Base-by-base conservation (phyloP, 2,797 vertebrate genomes). In the Schizopygopsis pylzovi region DNA sequence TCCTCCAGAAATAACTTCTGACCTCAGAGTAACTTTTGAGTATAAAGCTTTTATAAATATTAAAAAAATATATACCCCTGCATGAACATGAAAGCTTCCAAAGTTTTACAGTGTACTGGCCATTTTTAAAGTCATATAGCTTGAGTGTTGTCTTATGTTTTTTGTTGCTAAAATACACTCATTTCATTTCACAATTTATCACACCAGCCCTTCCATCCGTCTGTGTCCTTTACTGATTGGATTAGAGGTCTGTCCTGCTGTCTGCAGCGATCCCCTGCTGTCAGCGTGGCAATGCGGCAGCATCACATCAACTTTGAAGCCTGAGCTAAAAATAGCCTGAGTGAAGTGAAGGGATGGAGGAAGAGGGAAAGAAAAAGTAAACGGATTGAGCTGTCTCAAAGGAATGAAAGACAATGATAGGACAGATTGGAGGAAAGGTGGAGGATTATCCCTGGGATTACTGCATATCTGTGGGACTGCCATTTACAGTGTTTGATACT, bases 301-400 rank as follows among this genome's bases (percentile, higher is more conserved):
- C 79, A 56, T 84, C 77, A 25, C 82, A 54, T 81, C 77, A 71
- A 70, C 82, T 86, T 77, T 81, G 71, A 84, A 70, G 70, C 28
- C 37, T 41, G 82, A 79, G 78, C 79, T 89, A 87, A 87, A 89
- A 85, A 87, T 89, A 89, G 67, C 54, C 20, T 52, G 47, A 56
- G 56, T 45, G 16, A 12, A 37, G 28, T 75, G 63, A 80, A 22
- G 16, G 47, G 67, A 73, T 73, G 49, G 52, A 61, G 75, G 18
- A 77, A 71, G n/a, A 73, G 45, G 11, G 33, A 13, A 18, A 3
- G 73, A 72, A 52, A 28, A 20, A 41, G 47, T 13, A 73, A 37
- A 61, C 39, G 47, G 43, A 79, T 71, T 79, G 33, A 43, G 52
- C 39, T 4, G 16, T 33, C 10, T 59, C 3, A 54, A 72, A 82